A percentile compares a stretch with the other conserved stretches of the same genome.
These are phyloP conservation scores for Microplitis mediator DNA, from an alignment of 1,140 invertebrate species.

Conservation along the genomic window DNA sequence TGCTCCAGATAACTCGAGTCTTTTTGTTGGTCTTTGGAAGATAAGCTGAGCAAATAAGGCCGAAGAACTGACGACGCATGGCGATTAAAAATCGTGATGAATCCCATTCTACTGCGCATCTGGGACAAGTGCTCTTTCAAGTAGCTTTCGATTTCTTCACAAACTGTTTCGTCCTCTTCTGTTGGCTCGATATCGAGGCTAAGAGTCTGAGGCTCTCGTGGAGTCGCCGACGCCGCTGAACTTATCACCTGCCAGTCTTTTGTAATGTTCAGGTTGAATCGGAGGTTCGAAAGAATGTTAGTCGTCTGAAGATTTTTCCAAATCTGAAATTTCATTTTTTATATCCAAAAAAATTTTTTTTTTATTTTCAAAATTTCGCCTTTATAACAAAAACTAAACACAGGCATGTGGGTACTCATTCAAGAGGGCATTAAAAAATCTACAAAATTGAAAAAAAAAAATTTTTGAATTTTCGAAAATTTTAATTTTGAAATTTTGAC, in stretches of 20 bases:
- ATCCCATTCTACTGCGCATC: slow-evolving; percentile 46
- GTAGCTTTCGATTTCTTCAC: slow-evolving; percentile 44
- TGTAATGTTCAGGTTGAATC: slow-evolving; percentile 46
- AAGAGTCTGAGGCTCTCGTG: slow-evolving; percentile 43
- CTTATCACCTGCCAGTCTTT: slow-evolving; percentile 54
- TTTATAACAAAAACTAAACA: background rate
- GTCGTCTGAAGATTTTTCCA: slow-evolving; percentile 57
- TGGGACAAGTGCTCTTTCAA: slow-evolving; percentile 49
- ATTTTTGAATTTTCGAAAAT: no score
- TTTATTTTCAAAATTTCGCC: background rate
- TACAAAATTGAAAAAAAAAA: no score
- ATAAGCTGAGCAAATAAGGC: slow-evolving; percentile 40
- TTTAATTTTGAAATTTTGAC: no score
- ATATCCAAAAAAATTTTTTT: no score
- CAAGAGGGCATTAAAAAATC: no score
- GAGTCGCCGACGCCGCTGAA: slow-evolving; percentile 18
- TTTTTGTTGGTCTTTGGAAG: slow-evolving; percentile 39
- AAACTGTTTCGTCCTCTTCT: slow-evolving; percentile 22
- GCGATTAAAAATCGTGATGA: slow-evolving; percentile 53
- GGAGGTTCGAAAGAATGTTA: slow-evolving; percentile 44
- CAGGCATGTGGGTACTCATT: no score
- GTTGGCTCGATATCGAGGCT: slow-evolving; percentile 35
- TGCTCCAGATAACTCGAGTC: slow-evolving; percentile 54
- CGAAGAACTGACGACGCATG: slow-evolving; percentile 50
- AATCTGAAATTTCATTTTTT: slow-evolving; percentile 42